Evolutionary conservation across 1,140 invertebrate species (phyloP).

Genomic region (Tetramorium alpestre): DNA sequence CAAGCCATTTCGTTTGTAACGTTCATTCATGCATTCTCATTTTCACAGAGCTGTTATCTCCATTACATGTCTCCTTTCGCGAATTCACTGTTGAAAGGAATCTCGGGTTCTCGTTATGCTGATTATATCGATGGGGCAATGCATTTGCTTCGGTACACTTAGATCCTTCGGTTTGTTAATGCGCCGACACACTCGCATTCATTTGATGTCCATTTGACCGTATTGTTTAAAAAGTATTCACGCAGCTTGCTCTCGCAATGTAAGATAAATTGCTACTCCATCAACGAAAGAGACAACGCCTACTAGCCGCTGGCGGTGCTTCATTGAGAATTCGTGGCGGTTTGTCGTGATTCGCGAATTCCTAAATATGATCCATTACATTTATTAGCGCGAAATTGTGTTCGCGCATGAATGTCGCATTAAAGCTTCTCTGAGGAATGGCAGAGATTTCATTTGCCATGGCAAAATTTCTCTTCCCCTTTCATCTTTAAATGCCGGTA

Average conservation of each 20-base stretch:
- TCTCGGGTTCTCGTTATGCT: not conserved
- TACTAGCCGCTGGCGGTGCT: not conserved
- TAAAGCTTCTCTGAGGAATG: not conserved
- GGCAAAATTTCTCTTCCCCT: not conserved
- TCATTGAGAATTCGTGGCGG: not conserved
- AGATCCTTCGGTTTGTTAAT: constrained; percentile 38
- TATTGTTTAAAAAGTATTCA: constrained; percentile 73
- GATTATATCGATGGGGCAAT: not conserved
- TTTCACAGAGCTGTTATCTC: not conserved
- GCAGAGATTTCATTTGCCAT: not conserved
- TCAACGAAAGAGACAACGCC: constrained; percentile 69
- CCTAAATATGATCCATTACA: constrained; percentile 62
- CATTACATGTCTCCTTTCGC: not conserved
- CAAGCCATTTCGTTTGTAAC: not conserved
- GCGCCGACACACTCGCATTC: not conserved
- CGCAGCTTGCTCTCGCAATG: constrained; percentile 20
- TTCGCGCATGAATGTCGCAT: constrained; percentile 35
- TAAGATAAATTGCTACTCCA: constrained; percentile 52
- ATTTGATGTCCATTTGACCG: constrained; percentile 35
- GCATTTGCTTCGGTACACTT: not conserved
- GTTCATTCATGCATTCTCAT: not conserved
- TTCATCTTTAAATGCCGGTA: constrained; percentile 5
- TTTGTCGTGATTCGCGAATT: constrained; percentile 31
- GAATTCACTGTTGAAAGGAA: not conserved
- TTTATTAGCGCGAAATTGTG: constrained; percentile 69